Evolutionary conservation across 2,113 vertebrate species (phyloP), one percentile per base, ranked within the genome.

Genomic region (Aix galericulata): DNA sequence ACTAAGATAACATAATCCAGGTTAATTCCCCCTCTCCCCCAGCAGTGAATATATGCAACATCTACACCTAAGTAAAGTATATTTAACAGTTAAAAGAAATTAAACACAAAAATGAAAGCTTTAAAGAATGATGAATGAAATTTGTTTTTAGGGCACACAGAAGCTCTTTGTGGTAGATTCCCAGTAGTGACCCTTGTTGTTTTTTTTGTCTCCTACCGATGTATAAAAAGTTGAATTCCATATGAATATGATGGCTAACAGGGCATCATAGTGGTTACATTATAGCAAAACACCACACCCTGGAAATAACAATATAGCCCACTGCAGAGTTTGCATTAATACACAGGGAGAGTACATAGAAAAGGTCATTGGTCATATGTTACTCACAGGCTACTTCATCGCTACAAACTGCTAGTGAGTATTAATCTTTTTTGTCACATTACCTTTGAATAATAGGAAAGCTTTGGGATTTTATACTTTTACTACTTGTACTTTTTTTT

Each of bases 371-470:
- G 91, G 87, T 96, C 92, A 94, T 80, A 96, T 98, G 96, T 97
- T 97, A 98, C 97, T 98, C 96, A 97, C 96, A 97, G 98, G 97
- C 97, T 98, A 98, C 96, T 95, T 92, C 83, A 86, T 87, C 82
- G 93, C 88, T 86, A 78, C 94, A 97, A 95, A 71, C 67, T 88
- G 78, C 80, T 94, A 94, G 89, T 78, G 60, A 89, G 64, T 79
- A 90, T 76, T 95, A 89, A 80, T 93, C 17, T 77, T 87, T 81
- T 94, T 96, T 82, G 89, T 95, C 83, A 48, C 34, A 96, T 98
- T 98, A 98, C 96, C 97, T 96, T 97, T 98, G 98, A 98, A 98
- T 98, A 99, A 98, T 96, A 96, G 97, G 97, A 97, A 99, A 98
- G 97, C 98, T 98, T 99, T 98, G 98, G 98, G 98, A 97, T 97